Evolutionary conservation across 2,888 invertebrate species (phyloP).

Genomic region (Phania funesta): DNA sequence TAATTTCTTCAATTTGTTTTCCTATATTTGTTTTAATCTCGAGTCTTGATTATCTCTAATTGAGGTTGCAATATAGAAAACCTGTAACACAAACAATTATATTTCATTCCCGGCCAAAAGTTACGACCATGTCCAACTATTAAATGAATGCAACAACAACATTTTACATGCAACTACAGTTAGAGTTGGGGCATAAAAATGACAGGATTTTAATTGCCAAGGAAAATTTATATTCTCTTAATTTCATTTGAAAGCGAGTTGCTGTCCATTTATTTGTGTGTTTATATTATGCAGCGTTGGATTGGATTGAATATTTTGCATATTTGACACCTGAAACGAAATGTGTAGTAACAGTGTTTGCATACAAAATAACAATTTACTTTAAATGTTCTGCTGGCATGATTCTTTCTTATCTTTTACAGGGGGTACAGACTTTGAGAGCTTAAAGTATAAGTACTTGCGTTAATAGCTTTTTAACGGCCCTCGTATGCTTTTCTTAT

Average conservation of each 20-base stretch:
- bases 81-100: constrained; percentile 31
- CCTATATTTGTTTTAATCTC: background rate
- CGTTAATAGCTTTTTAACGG: background rate
- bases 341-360: constrained; percentile 16
- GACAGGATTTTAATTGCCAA: constrained; percentile 49
- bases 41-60: constrained; percentile 43
- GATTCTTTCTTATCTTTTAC: background rate
- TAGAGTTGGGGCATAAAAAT: constrained; percentile 42
- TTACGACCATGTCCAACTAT: constrained; percentile 17
- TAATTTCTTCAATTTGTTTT: background rate
- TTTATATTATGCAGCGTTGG: constrained; percentile 13
- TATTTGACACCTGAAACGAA: constrained; percentile 42
- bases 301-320: constrained; percentile 13
- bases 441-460: background rate
- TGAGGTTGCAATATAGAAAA: constrained; percentile 11
- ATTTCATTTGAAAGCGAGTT: constrained; percentile 26
- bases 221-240: constrained; percentile 37
- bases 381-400: constrained; percentile 31
- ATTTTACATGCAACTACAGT: constrained; percentile 25
- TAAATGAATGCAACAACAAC: constrained; percentile 20
- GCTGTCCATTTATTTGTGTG: background rate
- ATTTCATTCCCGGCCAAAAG: constrained; percentile 1
- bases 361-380: constrained; percentile 41
- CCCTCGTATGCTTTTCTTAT: background rate
- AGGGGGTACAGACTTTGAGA: background rate